phyloP scores from a whole-genome alignment of 2,888 invertebrate genomes.

The Nephrotoma appendiculata region DNA sequence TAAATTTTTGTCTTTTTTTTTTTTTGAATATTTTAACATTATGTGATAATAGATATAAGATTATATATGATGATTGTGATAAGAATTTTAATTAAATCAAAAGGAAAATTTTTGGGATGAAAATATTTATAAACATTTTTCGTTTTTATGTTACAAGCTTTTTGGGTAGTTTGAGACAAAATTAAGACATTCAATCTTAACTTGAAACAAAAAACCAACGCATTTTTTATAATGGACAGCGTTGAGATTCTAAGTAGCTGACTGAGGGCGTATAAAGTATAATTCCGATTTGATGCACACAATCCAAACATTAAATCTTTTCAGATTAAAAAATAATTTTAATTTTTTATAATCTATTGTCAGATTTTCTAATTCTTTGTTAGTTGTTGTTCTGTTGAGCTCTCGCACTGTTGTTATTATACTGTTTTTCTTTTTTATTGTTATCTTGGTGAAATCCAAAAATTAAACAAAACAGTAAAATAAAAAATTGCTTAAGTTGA shows the following conservation, averaged over 20 bases:
- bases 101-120: not conserved
- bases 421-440: not conserved
- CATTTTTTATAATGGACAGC: not conserved
- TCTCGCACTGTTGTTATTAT: not conserved
- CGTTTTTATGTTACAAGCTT: not conserved
- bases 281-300: not conserved
- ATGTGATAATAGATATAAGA: not conserved
- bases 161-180: not conserved
- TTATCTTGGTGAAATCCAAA: not conserved
- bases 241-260: not conserved
- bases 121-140: not conserved
- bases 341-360: not conserved
- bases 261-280: not conserved
- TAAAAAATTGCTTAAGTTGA: not conserved
- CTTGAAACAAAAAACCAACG: not conserved
- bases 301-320: not conserved
- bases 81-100: not conserved
- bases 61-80: not conserved
- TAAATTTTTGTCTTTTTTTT: not conserved
- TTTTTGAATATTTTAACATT: not conserved
- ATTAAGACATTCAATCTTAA: not conserved
- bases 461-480: not conserved
- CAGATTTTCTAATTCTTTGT: not conserved
- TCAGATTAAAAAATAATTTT: not conserved
- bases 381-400: not conserved